Percentiles rank a stretch among this genome's conserved stretches.
phyloP scores from a whole-genome alignment of 2,797 vertebrate species.

The Cyprinodon diabolis region DNA sequence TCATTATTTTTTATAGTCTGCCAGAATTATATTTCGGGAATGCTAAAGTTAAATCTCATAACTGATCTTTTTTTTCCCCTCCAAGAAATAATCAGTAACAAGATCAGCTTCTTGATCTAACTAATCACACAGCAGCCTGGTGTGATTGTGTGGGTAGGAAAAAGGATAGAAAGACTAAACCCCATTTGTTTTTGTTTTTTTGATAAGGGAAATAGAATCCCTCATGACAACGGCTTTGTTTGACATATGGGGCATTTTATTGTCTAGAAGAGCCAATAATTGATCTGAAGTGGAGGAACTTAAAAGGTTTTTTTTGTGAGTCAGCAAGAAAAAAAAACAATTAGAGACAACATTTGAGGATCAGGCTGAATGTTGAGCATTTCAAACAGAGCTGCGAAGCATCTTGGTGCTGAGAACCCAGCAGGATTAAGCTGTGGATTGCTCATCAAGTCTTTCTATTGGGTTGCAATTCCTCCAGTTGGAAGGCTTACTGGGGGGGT shows the following conservation, averaged over 20 bases:
- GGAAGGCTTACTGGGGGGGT: slow-evolving; percentile 40
- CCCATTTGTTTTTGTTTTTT: slow-evolving; percentile 29
- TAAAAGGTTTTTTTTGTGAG: slow-evolving; percentile 63
- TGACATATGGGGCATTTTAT: slow-evolving; percentile 61
- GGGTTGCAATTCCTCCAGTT: slow-evolving; percentile 54
- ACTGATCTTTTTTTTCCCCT: background rate
- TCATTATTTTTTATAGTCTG: slow-evolving; percentile 60
- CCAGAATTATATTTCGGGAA: slow-evolving; percentile 13
- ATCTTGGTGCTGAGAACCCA: slow-evolving; percentile 36
- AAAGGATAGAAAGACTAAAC: slow-evolving; percentile 20
- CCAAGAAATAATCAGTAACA: background rate
- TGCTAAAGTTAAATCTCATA: background rate
- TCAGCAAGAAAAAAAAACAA: slow-evolving; percentile 16
- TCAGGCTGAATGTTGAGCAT: slow-evolving; percentile 48
- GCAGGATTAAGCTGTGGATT: slow-evolving; percentile 63
- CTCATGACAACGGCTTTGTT: slow-evolving; percentile 57
- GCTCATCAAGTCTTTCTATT: slow-evolving; percentile 60
- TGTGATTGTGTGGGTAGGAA: slow-evolving; percentile 43
- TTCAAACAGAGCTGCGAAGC: slow-evolving; percentile 58
- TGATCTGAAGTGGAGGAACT: slow-evolving; percentile 65
- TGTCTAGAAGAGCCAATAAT: slow-evolving; percentile 71
- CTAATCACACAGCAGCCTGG: slow-evolving; percentile 16
- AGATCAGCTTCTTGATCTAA: background rate
- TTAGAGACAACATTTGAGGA: slow-evolving; percentile 16
- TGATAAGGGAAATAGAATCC: slow-evolving; percentile 18